A percentile compares a stretch with the other conserved stretches of the same genome.
Evolutionary conservation across 2,797 vertebrate genomes (phyloP).

Genomic region (Sandelia bainsii): DNA sequence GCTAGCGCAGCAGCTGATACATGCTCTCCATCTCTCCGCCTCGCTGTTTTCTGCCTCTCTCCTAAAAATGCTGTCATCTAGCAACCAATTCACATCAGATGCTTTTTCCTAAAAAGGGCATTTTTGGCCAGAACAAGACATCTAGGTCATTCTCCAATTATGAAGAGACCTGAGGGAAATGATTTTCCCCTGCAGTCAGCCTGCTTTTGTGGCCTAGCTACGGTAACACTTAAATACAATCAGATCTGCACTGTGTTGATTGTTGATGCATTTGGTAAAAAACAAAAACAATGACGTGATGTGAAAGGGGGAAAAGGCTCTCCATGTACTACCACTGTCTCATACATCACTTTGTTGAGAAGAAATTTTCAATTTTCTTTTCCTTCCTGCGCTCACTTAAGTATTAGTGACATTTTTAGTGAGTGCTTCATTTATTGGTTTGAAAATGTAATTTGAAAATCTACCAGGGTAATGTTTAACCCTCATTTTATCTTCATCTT

Average conservation of each 20-base stretch:
- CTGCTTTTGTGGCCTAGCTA: constrained; percentile 40
- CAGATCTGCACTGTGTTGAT: constrained; percentile 18
- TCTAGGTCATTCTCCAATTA: constrained; percentile 79
- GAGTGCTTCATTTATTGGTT: constrained; percentile 18
- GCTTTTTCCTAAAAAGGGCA: constrained; percentile 85
- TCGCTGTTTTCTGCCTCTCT: constrained; percentile 50
- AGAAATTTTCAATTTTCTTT: not conserved
- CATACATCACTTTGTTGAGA: not conserved
- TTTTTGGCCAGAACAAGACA: constrained; percentile 58
- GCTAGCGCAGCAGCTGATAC: constrained; percentile 59
- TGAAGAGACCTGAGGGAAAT: constrained; percentile 66
- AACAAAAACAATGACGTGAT: constrained; percentile 4
- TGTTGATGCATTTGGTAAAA: constrained; percentile 40
- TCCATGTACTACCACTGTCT: not conserved
- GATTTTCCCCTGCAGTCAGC: constrained; percentile 53
- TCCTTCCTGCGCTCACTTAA: constrained; percentile 7
- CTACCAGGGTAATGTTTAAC: constrained; percentile 16
- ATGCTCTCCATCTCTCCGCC: constrained; percentile 41
- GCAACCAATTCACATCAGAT: constrained; percentile 76
- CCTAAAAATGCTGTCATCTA: constrained; percentile 74
- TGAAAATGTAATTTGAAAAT: constrained; percentile 6
- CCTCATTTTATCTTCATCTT: not conserved
- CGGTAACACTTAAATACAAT: constrained; percentile 39
- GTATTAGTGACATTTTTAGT: constrained; percentile 12
- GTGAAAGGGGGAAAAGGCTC: constrained; percentile 13